Conservation (phyloP, 2,888 invertebrate species). For the Chironomus tentans region DNA sequence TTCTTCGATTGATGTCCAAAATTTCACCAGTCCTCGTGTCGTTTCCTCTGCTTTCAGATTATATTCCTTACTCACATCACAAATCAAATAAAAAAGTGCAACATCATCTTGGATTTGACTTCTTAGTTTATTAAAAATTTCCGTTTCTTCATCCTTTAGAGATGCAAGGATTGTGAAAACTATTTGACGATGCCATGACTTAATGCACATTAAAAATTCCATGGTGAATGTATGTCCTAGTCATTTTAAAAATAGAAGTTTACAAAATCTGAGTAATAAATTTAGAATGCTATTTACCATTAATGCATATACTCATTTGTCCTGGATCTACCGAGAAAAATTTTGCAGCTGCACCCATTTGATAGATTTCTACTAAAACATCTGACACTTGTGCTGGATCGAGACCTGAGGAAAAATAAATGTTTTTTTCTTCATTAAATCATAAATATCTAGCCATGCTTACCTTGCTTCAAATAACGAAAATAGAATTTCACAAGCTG, state of each 20-base stretch:
- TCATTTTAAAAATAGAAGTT: no score
- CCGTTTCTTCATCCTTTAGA: constrained; percentile 13
- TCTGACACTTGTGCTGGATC: constrained; percentile 24
- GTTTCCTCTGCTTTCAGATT: neutral
- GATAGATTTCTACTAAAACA: constrained; percentile 22
- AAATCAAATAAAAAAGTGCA: constrained; percentile 13
- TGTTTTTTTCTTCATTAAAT: no score
- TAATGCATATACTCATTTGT: constrained; percentile 22
- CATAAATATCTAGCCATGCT: no score
- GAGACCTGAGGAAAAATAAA: neutral
- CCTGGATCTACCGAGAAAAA: constrained; percentile 15
- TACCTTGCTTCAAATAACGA: constrained; percentile 19
- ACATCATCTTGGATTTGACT: constrained; percentile 19
- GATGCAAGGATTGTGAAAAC: constrained; percentile 7
- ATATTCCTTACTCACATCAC: constrained; percentile 8
- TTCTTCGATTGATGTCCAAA: neutral
- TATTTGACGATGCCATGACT: constrained; percentile 19
- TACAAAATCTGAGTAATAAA: no score
- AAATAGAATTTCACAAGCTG: constrained; percentile 22
- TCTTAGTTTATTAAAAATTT: constrained; percentile 10
- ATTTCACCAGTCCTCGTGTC: neutral
- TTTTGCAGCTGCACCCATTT: constrained; percentile 18
- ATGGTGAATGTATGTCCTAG: constrained; percentile 17
- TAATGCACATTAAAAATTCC: constrained; percentile 20
- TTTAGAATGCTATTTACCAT: neutral